Base-by-base conservation (phyloP, 2,888 invertebrate genomes). In the Platycnemis pennipes region DNA sequence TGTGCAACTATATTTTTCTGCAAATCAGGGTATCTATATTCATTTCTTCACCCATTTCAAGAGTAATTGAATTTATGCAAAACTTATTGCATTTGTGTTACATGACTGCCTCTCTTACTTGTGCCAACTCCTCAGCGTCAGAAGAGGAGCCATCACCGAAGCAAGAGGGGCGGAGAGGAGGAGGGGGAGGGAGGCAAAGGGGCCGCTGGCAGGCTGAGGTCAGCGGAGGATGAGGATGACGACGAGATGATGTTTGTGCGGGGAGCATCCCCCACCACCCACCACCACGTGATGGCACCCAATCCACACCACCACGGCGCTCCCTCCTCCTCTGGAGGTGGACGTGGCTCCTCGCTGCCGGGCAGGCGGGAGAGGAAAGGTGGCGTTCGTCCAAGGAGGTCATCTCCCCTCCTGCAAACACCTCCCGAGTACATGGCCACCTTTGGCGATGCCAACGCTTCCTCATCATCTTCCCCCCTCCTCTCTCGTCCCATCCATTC, bases 181-280 rank as follows among this genome's bases (percentile, higher is more conserved):
- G 56, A 88, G 31, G 56, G 63, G 31, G 86, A 77, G 13, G 46
- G 86, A 0, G 5, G 86, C 77, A 85, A 69, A 26, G 49, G 45
- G n/a, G 53, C n/a, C 7, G 26, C 26, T 77, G 94, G 86, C 44
- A 44, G 94, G 11, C 53, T 46, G n/a, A 31, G 46, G 37, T 97
- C 96, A 94, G 97, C 97, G 95, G 97, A 97, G 46, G 97, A 97
- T 95, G 97, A 97, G 95, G 97, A 97, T 96, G 98, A 98, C 96
- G 98, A 98, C 95, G 98, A 97, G 96, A 98, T 98, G 96, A 98
- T 98, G 98, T 98, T 98, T 96, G 97, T 98, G 19, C 97, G 98
- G 94, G 98, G 98, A 69, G 98, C 98, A 37, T 98, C 98, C 94
- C 98, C 98, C 16, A 53, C 85, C 5, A 22, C 94, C 31, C 94